Evolutionary conservation across 2,113 vertebrate species (phyloP).

Genomic region (Cyphomyrus discorhynchus): DNA sequence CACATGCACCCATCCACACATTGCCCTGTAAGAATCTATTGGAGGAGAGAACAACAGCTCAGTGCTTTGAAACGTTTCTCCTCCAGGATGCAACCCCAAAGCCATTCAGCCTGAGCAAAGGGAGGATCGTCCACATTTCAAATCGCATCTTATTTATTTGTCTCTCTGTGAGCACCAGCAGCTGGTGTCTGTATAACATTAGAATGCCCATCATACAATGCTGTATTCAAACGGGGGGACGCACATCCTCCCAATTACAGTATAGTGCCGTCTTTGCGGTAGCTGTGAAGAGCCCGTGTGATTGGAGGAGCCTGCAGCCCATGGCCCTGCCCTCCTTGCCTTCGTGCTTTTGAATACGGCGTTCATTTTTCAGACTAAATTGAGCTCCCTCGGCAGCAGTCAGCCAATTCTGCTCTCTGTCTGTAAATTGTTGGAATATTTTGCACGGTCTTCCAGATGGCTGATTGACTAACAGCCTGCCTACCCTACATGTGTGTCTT

Average conservation of each 20-base stretch:
- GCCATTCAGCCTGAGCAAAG: background rate
- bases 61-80: background rate
- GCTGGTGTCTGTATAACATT: conserved; percentile 29
- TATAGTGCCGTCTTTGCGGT: background rate
- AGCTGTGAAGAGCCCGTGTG: conserved; percentile 20
- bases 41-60: background rate
- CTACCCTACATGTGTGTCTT: conserved; percentile 26
- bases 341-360: conserved; percentile 33
- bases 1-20: background rate
- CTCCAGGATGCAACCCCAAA: background rate
- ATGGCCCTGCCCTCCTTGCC: background rate
- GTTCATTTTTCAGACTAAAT: conserved; percentile 47
- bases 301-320: conserved; percentile 23
- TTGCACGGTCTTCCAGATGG: conserved; percentile 44
- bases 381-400: conserved; percentile 38
- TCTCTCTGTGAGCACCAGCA: conserved; percentile 28
- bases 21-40: background rate
- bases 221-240: conserved; percentile 13
- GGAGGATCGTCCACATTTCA: background rate
- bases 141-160: conserved; percentile 1
- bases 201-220: conserved; percentile 9
- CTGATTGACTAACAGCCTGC: conserved; percentile 41
- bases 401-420: conserved; percentile 39
- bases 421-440: conserved; percentile 41
- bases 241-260: conserved; percentile 2